These are phyloP conservation scores for Ophion obscuratus DNA, from an alignment of 2,888 invertebrate genomes.

Conservation along the genomic window DNA sequence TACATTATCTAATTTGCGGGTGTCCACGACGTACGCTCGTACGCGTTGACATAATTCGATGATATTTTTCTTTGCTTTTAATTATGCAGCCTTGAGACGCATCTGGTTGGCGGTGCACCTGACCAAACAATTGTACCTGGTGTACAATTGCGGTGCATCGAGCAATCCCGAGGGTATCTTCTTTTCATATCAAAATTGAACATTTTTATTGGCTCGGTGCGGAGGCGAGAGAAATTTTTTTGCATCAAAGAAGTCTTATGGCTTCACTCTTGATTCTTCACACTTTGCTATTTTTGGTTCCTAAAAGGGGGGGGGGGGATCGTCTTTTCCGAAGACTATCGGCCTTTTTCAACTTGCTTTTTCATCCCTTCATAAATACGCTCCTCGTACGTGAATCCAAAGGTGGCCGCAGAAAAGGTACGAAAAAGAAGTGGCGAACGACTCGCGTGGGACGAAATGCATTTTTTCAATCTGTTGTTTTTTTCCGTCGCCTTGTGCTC, in stretches of 20 bases:
- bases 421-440: slow-evolving; percentile 32
- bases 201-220: not conserved
- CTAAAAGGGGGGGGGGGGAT: not conserved
- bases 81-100: not conserved
- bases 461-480: not conserved
- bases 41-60: not conserved
- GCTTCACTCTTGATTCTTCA: not conserved
- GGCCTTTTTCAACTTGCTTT: not conserved
- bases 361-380: not conserved
- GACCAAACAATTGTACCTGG: not conserved
- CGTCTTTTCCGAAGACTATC: not conserved
- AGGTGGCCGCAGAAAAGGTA: slow-evolving; percentile 3
- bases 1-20: too few species aligned
- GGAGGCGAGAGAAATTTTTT: not conserved
- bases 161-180: not conserved
- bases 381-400: not conserved
- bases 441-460: slow-evolving; percentile 24
- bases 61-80: not conserved
- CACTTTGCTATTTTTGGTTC: not conserved
- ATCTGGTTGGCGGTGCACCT: not conserved
- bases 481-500: slow-evolving; percentile 17
- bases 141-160: not conserved
- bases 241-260: not conserved
- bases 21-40: too few species aligned
- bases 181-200: not conserved